phyloP scores from a whole-genome alignment of 2,797 vertebrate genomes.

The Propithecus perrieri region DNA sequence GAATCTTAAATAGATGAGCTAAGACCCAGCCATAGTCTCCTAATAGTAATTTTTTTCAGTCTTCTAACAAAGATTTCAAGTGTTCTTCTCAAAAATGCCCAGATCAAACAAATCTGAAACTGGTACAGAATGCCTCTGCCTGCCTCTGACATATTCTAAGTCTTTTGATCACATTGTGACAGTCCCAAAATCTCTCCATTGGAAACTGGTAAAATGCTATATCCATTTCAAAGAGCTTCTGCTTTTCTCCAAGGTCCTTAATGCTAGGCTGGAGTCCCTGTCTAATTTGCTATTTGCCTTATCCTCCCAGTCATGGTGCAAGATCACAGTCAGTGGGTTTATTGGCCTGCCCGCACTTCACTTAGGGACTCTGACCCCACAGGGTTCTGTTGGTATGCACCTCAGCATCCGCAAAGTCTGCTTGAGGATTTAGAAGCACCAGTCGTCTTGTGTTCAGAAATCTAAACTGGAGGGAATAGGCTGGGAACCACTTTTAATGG shows the following conservation, averaged over 20 bases:
- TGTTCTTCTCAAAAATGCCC: conserved; percentile 58
- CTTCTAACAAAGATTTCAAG: conserved; percentile 66
- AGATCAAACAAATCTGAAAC: conserved; percentile 67
- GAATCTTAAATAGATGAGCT: conserved; percentile 52
- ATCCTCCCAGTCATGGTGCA: conserved; percentile 38
- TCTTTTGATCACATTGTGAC: conserved; percentile 72
- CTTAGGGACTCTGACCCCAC: background rate
- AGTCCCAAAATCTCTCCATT: conserved; percentile 62
- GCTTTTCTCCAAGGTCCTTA: conserved; percentile 73
- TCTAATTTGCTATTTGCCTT: conserved; percentile 74
- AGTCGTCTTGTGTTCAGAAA: conserved; percentile 57
- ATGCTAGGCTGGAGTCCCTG: conserved; percentile 61
- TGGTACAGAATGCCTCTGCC: conserved; percentile 56
- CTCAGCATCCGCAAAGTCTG: background rate
- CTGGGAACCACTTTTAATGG: conserved; percentile 58
- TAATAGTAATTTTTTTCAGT: conserved; percentile 54
- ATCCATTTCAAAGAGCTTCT: conserved; percentile 76
- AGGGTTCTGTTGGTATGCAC: background rate
- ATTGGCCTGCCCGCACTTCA: conserved; percentile 49
- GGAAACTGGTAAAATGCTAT: conserved; percentile 63
- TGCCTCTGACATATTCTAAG: background rate
- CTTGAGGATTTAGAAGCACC: conserved; percentile 20
- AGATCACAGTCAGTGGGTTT: conserved; percentile 61
- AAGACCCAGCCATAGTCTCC: conserved; percentile 23
- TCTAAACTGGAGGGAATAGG: conserved; percentile 53